Conservation (phyloP, 2,888 invertebrate species). For the Endotricha flammealis region DNA sequence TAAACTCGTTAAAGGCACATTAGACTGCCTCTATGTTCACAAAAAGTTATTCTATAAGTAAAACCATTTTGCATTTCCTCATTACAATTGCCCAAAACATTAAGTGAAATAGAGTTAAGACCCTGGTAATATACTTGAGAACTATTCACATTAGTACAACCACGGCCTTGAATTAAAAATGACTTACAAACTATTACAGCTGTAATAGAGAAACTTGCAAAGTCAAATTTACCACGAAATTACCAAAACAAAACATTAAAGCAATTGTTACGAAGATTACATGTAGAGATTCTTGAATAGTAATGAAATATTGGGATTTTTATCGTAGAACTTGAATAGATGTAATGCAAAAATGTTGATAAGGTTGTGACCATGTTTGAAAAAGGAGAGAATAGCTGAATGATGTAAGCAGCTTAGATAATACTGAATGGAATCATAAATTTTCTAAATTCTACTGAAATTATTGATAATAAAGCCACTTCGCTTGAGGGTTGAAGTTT, state of each 20-base stretch:
- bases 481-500: no score
- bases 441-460: no score
- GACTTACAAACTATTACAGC: constrained; percentile 6
- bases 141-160: constrained; percentile 6
- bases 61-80: background rate
- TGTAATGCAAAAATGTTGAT: no score
- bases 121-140: constrained; percentile 4
- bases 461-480: no score
- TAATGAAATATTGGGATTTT: background rate
- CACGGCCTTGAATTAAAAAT: constrained; percentile 6
- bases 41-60: no score
- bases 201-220: constrained; percentile 4
- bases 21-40: no score
- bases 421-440: no score
- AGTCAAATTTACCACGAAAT: constrained; percentile 4
- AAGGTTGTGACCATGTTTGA: no score
- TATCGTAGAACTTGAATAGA: background rate
- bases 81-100: background rate
- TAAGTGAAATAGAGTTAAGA: background rate
- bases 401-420: no score
- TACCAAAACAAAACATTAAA: constrained; percentile 1
- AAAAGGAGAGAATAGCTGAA: no score
- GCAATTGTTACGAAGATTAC: background rate
- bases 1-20: no score
- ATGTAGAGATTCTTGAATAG: background rate